Evolutionary conservation across 2,888 invertebrate genomes (phyloP), one percentile per base, ranked within the genome.

Genomic region (Parnassius orleans): DNA sequence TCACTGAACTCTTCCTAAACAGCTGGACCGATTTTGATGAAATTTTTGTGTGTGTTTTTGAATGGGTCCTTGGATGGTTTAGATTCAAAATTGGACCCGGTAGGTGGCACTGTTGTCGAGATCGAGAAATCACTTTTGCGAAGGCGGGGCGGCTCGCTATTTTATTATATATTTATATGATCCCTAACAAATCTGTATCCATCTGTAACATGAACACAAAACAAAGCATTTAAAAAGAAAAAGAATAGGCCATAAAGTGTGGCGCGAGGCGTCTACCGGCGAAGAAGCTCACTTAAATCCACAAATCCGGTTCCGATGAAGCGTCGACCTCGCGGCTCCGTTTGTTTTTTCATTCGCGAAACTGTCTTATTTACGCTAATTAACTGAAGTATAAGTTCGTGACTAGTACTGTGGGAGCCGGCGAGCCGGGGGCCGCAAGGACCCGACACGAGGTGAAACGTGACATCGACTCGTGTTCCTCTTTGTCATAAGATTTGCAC

Each of bases 361-460:
- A 88, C 86, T 86, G 87, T 87, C 87, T 89, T 87, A 90, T 90
- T 90, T 89, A 86, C 80, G 87, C 84, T 90, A 90, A 90, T 90
- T 90, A 90, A 90, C 89, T 90, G 89, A 90, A 90, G 90, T 87
- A 89, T 90, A 90, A 89, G 86, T 85, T 89, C 90, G 90, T 90
- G 90, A 90, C 90, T 88, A 87, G 88, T 79, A 78, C 81, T 81
- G 87, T 84, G 88, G 79, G 86, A 86, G 84, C 67, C 52, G 44
- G 50, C 43, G 62, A 86, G 84, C 67, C 52, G 44, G 50, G 48
- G 62, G 57, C 51, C 44, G 24, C 54, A 14, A 44, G 56, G 61
- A 73, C 68, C 65, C 67, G 69, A 72, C 72, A 54, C 72, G 70
- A 65, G 60, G 68, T 64, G 76, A 79, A 83, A 83, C 86, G 87